phyloP scores from a whole-genome alignment of 2,888 invertebrate species.

The Acanthosepion pharaonis region DNA sequence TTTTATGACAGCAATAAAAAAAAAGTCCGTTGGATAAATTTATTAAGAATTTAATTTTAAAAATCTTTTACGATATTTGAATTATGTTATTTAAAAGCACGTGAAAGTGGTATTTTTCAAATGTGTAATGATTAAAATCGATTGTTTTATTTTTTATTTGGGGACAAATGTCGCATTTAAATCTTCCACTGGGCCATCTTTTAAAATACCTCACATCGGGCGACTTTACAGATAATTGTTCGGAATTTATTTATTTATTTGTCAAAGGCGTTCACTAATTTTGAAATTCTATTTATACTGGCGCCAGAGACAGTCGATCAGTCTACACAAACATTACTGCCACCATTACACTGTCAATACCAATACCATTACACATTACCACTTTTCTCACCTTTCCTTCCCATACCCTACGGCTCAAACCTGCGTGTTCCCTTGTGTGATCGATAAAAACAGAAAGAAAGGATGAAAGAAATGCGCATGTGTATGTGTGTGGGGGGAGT shows the following conservation, averaged over 20 bases:
- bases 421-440: background rate
- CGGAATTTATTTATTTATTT: background rate
- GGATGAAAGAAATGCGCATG: background rate
- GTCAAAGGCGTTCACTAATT: background rate
- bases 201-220: too few relatives aligned
- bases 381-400: background rate
- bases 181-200: too few relatives aligned
- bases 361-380: background rate
- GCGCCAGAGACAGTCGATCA: background rate
- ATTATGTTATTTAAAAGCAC: too few relatives aligned
- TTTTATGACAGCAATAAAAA: too few relatives aligned
- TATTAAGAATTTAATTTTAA: too few relatives aligned
- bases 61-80: too few relatives aligned
- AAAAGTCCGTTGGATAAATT: too few relatives aligned
- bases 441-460: background rate
- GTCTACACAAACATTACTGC: background rate
- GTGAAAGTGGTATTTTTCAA: too few relatives aligned
- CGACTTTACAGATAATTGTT: background rate
- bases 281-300: background rate
- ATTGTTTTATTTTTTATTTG: too few relatives aligned
- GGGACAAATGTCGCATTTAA: too few relatives aligned
- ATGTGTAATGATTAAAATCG: too few relatives aligned
- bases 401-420: background rate
- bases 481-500: background rate
- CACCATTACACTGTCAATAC: background rate